A percentile compares a stretch with the other conserved stretches of the same genome.
Conservation (phyloP, 2,113 vertebrate species). For the Rhipidura dahli region DNA sequence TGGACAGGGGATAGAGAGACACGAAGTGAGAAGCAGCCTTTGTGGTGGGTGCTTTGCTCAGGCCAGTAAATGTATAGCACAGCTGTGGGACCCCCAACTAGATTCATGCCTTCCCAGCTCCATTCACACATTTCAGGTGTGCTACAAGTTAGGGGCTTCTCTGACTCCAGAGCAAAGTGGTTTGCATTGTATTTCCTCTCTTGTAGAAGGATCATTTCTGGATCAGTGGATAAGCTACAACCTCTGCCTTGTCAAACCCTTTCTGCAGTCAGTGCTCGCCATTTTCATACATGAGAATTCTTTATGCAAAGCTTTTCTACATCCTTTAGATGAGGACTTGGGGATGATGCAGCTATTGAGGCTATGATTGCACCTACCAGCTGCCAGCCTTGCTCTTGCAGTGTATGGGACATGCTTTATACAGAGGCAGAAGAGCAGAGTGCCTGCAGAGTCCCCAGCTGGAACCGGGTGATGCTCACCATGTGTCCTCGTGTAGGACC, state of each 20-base stretch:
- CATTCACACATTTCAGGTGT: not conserved
- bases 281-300: not conserved
- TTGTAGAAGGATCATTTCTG: conserved; percentile 32
- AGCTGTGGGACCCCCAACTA: not conserved
- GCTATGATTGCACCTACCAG: not conserved
- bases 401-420: not conserved
- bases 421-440: not conserved
- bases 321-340: not conserved
- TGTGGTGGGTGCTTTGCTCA: not conserved
- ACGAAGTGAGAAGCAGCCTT: not conserved
- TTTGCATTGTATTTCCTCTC: not conserved
- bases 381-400: not conserved
- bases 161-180: not conserved
- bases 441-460: not conserved
- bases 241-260: conserved; percentile 20
- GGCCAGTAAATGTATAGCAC: not conserved
- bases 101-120: not conserved
- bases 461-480: not conserved
- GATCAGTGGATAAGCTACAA: not conserved
- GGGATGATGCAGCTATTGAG: not conserved
- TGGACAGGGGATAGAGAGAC: not conserved
- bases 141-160: not conserved
- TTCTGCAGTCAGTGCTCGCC: not conserved
- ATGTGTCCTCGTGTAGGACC: accelerated
- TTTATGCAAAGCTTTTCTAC: not conserved